phyloP scores from a whole-genome alignment of 2,888 invertebrate species.

The Cinara cedri region DNA sequence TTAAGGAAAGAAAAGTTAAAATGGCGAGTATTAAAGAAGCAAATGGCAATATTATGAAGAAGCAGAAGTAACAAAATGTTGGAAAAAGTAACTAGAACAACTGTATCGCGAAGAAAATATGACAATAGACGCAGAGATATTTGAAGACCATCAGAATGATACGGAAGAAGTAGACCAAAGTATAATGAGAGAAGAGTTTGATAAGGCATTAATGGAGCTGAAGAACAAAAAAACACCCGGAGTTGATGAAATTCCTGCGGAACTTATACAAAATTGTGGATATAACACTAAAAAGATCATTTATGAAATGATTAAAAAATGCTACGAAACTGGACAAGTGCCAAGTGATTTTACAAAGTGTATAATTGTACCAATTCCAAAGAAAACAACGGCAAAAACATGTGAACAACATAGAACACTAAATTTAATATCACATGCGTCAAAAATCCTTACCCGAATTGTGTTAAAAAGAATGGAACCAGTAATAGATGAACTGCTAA shows the following conservation, averaged over 20 bases:
- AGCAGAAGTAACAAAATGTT: slow-evolving; percentile 23
- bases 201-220: not conserved
- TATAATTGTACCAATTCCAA: not conserved
- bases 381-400: not conserved
- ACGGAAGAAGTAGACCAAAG: slow-evolving; percentile 16
- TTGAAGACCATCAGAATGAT: too few relatives aligned
- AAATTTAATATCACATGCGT: too few relatives aligned
- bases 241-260: too few relatives aligned
- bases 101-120: slow-evolving; percentile 29
- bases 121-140: too few relatives aligned
- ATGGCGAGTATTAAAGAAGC: slow-evolving; percentile 17
- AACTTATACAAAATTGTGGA: not conserved
- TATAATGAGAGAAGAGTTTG: not conserved
- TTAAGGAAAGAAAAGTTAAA: slow-evolving; percentile 28
- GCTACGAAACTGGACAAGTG: too few relatives aligned
- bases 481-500: too few relatives aligned
- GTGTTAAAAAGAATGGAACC: too few relatives aligned
- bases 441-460: too few relatives aligned
- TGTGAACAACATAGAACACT: too few relatives aligned
- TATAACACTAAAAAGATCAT: not conserved
- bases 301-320: not conserved
- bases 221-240: too few relatives aligned
- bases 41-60: slow-evolving; percentile 25
- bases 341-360: too few relatives aligned
- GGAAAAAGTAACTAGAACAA: slow-evolving; percentile 19